Evolutionary conservation across 1,140 invertebrate species (phyloP).

Genomic region (Venturia canescens): DNA sequence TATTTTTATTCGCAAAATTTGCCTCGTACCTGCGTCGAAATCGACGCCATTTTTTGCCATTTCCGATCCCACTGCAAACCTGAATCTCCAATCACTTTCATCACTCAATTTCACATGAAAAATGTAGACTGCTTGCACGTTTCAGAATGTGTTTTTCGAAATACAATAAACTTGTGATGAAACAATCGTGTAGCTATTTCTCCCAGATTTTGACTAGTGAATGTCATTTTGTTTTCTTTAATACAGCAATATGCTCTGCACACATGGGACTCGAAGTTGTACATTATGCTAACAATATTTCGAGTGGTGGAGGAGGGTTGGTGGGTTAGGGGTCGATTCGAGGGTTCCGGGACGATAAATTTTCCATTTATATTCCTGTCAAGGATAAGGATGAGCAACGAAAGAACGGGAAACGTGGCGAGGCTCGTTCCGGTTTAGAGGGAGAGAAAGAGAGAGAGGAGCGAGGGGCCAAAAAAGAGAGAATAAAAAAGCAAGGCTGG

Average conservation of each 20-base stretch:
- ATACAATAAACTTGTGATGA: too few species aligned
- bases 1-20: too few species aligned
- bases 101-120: too few species aligned
- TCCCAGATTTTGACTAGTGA: neutral
- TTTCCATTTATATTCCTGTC: conserved; percentile 65
- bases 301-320: neutral
- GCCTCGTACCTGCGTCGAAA: too few species aligned
- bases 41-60: too few species aligned
- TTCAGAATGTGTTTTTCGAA: too few species aligned
- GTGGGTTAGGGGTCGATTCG: neutral
- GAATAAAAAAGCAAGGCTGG: neutral
- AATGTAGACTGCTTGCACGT: too few species aligned
- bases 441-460: conserved; percentile 13
- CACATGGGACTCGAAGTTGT: neutral
- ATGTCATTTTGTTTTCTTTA: conserved; percentile 13
- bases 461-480: neutral
- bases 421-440: conserved; percentile 52
- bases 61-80: too few species aligned
- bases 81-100: too few species aligned
- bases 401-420: conserved; percentile 44
- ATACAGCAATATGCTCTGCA: neutral
- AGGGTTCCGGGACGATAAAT: conserved; percentile 59
- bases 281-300: conserved; percentile 44
- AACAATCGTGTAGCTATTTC: neutral
- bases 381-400: conserved; percentile 50